Conservation (phyloP, 1,140 invertebrate genomes). For the Protaetia brevitarsis region DNA sequence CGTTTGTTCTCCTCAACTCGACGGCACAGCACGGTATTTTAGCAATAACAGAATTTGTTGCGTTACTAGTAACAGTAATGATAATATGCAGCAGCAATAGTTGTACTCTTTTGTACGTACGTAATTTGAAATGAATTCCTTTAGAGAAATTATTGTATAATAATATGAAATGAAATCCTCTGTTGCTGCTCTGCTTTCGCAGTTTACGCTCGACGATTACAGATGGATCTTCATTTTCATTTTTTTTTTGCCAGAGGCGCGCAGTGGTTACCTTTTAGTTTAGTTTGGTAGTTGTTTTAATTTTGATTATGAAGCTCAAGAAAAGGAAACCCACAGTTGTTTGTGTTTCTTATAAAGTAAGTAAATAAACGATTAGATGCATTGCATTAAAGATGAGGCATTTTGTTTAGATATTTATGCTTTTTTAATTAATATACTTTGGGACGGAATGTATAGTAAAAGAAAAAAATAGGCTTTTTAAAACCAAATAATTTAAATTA, state of each 20-base stretch:
- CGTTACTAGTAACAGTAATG: too few species aligned
- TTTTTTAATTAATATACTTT: too few species aligned
- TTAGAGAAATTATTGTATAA: conserved; percentile 34
- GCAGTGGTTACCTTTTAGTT: background rate
- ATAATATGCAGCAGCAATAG: background rate
- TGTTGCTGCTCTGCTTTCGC: background rate
- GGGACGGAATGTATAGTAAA: too few species aligned
- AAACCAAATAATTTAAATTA: too few species aligned
- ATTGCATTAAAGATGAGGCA: too few species aligned
- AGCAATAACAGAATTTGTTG: too few species aligned
- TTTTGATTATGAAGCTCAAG: background rate
- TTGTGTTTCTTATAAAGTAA: conserved; percentile 45
- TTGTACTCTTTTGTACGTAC: background rate
- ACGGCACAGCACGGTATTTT: too few species aligned
- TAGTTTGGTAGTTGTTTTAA: background rate
- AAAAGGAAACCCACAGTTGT: conserved; percentile 36
- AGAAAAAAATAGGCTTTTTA: too few species aligned
- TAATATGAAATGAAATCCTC: conserved; percentile 2
- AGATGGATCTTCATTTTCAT: background rate
- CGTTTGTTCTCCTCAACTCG: too few species aligned
- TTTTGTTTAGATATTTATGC: too few species aligned
- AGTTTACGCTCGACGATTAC: background rate
- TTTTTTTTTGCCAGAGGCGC: background rate
- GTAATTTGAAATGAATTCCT: conserved; percentile 35
- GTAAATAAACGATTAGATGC: too few species aligned